phyloP scores from a whole-genome alignment of 2,888 invertebrate genomes.

The Phanerotoma sp. region DNA sequence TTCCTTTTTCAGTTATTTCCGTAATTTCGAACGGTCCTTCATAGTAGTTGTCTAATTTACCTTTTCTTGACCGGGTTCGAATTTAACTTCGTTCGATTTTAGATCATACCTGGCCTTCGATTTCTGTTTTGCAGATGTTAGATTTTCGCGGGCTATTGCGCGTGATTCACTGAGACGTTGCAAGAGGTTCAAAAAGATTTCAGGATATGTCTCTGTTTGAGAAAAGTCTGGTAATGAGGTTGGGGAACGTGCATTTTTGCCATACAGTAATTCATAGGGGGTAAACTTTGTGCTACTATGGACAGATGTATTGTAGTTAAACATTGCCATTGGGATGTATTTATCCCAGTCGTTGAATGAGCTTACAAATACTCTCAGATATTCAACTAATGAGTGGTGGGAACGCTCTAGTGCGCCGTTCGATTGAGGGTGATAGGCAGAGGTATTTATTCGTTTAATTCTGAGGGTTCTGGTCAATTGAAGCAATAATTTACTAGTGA shows the following conservation, averaged over 20 bases:
- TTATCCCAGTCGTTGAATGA: background rate
- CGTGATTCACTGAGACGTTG: background rate
- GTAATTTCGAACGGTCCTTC: no score
- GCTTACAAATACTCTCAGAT: background rate
- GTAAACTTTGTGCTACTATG: constrained; percentile 20
- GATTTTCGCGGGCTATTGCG: background rate
- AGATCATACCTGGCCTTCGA: no score
- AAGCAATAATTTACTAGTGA: constrained; percentile 10
- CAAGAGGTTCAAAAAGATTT: background rate
- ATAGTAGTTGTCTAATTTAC: no score
- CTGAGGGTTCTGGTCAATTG: background rate
- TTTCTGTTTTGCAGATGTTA: background rate
- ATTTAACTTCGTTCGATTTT: no score
- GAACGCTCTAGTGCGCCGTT: constrained; percentile 14
- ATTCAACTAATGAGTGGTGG: constrained; percentile 14
- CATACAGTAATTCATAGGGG: constrained; percentile 22
- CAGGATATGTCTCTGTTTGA: background rate
- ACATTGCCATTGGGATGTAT: constrained; percentile 2
- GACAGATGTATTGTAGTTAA: background rate
- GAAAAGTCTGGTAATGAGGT: background rate
- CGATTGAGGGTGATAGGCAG: constrained; percentile 1
- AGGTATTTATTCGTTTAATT: background rate
- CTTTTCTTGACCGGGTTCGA: no score
- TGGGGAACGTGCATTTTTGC: constrained; percentile 9
- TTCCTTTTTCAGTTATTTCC: no score